Base-by-base conservation (phyloP, 2,797 vertebrate genomes). In the Buceros bicornis region DNA sequence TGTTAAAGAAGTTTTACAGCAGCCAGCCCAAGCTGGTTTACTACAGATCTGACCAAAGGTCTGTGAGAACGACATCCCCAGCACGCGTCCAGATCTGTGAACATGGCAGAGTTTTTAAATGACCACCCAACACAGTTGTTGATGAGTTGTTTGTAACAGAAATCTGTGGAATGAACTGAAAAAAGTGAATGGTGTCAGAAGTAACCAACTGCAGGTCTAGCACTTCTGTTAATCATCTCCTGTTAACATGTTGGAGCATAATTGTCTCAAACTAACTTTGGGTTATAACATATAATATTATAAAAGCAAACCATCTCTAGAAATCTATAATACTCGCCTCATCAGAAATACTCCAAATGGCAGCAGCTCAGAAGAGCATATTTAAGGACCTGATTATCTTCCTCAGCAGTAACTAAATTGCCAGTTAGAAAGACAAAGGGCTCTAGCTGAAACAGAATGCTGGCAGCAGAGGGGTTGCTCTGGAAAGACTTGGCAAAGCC, bases 301-400 rank as follows among this genome's bases (percentile, higher is more conserved):
- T 21, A 61, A 78, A 2, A 61, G 77, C 58, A 79, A 93, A 78
- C 10, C 81, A 22, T 43, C 45, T 66, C 82, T 70, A 64, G 67
- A 91, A 94, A 82, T 85, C 40, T 64, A 35, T n/a, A 87, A 77
- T 8, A 82, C 57, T 57, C 57, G 54, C 43, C 43, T 78, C 87
- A 85, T 64, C 67, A 94, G 42, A 86, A 91, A 65, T 24, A 89
- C 33, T 71, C 48, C 74, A 89, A 80, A 78, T 31, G 22, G 61
- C 80, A 83, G 50, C 4, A 16, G 65, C 53, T 93, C 82, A 50
- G 64, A 92, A 73, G 25, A 67, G 19, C 61, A 86, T 93, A 79
- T 93, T 91, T 74, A 93, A 91, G 50, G 69, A n/a, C 10, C 19
- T 90, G 72, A 78, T 93, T 90, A 37, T 81, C 73, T 65, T 86